Evolutionary conservation across 2,113 vertebrate species (phyloP).

Genomic region (Procapra przewalskii): DNA sequence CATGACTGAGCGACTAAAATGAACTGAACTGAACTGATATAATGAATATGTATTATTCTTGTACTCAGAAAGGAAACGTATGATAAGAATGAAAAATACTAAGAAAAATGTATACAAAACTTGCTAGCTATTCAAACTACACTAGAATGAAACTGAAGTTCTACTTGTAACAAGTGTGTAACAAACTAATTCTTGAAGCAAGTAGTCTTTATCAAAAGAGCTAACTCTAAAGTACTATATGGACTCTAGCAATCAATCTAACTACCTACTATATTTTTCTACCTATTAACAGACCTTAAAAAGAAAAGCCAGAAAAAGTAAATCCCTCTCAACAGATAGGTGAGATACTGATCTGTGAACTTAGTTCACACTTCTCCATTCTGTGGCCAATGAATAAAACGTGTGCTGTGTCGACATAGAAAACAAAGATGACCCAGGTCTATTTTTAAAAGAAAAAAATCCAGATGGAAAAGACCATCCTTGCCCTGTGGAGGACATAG

Average conservation of each 20-base stretch:
- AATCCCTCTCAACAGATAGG: neutral
- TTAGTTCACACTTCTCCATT: neutral
- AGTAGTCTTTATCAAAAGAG: neutral
- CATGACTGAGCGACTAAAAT: too few relatives aligned
- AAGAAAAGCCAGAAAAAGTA: neutral
- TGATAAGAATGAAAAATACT: neutral
- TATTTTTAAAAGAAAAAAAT: neutral
- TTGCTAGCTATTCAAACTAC: neutral
- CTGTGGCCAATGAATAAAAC: neutral
- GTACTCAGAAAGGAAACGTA: neutral
- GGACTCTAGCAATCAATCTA: neutral
- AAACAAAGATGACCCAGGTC: neutral
- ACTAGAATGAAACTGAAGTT: neutral
- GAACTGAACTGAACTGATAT: neutral
- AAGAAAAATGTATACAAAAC: neutral
- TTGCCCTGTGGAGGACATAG: neutral
- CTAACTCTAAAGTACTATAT: neutral
- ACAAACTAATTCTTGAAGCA: neutral
- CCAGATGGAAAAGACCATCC: neutral
- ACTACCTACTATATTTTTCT: neutral
- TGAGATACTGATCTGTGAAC: neutral
- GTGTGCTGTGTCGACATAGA: neutral
- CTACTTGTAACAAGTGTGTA: neutral
- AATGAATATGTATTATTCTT: neutral
- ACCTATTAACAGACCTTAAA: neutral